These are phyloP conservation scores for Paratrypauchen microcephalus DNA, from an alignment of 2,797 vertebrate genomes.

Conservation along the genomic window DNA sequence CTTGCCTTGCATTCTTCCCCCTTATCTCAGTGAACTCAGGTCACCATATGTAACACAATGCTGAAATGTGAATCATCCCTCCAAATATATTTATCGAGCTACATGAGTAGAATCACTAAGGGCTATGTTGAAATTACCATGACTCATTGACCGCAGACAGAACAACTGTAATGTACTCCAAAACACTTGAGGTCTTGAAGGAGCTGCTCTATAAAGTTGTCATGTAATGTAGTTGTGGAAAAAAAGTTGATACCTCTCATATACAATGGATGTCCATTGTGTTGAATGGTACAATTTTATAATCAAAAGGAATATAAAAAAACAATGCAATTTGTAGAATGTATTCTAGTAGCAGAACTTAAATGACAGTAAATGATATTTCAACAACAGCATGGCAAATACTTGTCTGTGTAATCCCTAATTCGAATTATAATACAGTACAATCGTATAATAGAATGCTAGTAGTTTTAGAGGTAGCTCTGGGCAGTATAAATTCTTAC, in stretches of 20 bases:
- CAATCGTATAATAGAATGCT: no score
- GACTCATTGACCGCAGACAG: conserved; percentile 49
- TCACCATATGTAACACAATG: conserved; percentile 25
- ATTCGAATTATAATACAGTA: no score
- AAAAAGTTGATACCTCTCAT: not conserved
- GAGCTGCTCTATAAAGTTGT: conserved; percentile 7
- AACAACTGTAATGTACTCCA: conserved; percentile 43
- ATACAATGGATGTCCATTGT: not conserved
- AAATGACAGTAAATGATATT: no score
- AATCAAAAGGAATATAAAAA: not conserved
- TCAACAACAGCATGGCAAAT: no score
- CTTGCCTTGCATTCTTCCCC: not conserved
- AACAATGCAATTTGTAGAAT: no score
- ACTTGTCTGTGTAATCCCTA: no score
- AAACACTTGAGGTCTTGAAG: conserved; percentile 29
- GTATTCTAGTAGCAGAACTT: no score
- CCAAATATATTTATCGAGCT: conserved; percentile 28
- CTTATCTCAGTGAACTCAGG: conserved; percentile 17
- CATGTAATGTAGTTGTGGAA: not conserved
- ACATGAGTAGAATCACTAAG: conserved; percentile 39
- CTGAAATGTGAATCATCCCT: conserved; percentile 42
- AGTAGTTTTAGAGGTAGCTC: no score
- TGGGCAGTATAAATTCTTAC: no score
- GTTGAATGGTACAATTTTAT: not conserved
- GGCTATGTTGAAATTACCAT: conserved; percentile 49